Conservation (phyloP, 2,888 invertebrate genomes). For the Micoletzkya japonica region DNA sequence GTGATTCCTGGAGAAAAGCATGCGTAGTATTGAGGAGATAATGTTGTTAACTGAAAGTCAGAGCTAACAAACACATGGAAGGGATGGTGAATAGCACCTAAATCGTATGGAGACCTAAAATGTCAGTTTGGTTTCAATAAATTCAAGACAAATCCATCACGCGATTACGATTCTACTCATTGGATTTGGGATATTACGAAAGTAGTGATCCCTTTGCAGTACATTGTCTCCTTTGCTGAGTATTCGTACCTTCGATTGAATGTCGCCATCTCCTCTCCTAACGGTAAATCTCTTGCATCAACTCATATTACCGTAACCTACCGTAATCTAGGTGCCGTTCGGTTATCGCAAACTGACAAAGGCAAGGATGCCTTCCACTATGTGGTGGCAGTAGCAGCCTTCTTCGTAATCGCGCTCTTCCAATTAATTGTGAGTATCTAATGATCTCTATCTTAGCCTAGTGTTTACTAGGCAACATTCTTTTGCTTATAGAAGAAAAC, state of each 20-base stretch:
- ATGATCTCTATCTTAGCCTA: not conserved
- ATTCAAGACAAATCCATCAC: not conserved
- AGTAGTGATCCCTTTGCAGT: slow-evolving; percentile 51
- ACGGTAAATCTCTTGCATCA: not conserved
- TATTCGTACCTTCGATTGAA: slow-evolving; percentile 55
- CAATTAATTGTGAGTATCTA: slow-evolving; percentile 43
- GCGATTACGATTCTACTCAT: not conserved
- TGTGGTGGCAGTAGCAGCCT: slow-evolving; percentile 50
- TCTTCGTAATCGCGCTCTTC: slow-evolving; percentile 50
- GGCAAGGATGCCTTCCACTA: slow-evolving; percentile 56
- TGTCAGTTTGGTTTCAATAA: too few species aligned
- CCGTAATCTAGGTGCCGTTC: not conserved
- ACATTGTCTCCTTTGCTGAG: slow-evolving; percentile 53
- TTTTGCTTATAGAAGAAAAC: too few species aligned
- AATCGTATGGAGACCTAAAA: too few species aligned
- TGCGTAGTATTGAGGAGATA: too few species aligned
- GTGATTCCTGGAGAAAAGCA: too few species aligned
- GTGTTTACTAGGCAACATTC: too few species aligned
- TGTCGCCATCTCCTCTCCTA: slow-evolving; percentile 17
- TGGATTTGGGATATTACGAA: too few species aligned
- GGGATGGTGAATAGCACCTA: too few species aligned
- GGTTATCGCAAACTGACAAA: slow-evolving; percentile 8
- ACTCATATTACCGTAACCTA: too few species aligned
- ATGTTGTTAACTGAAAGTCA: too few species aligned
- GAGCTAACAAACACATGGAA: too few species aligned